These are phyloP conservation scores for Lepilemur septentrionalis DNA, from an alignment of 2,797 vertebrate genomes.

Conservation along the genomic window DNA sequence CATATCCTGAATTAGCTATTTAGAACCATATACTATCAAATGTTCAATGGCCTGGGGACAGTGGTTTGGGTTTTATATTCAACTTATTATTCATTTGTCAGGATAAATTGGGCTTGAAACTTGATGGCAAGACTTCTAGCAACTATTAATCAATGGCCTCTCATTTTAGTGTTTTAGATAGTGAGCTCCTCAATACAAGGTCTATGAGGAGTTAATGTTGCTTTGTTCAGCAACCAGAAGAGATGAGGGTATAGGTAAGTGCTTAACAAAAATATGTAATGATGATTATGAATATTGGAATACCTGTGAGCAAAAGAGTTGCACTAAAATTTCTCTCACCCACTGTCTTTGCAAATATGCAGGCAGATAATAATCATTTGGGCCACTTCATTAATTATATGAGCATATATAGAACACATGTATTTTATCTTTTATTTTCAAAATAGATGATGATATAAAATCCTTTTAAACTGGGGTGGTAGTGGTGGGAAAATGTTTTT, in stretches of 20 bases:
- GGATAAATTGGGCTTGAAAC: slow-evolving; percentile 55
- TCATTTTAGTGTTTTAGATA: slow-evolving; percentile 16
- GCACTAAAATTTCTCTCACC: not conserved
- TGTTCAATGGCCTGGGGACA: slow-evolving; percentile 51
- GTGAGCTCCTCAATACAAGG: not conserved
- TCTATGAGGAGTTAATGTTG: not conserved
- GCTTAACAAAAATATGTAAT: not conserved
- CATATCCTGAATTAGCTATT: slow-evolving; percentile 27
- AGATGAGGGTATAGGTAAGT: not conserved
- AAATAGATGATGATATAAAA: not conserved
- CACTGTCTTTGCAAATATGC: not conserved
- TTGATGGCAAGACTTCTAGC: slow-evolving; percentile 21
- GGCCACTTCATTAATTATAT: not conserved
- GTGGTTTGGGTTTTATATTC: slow-evolving; percentile 52
- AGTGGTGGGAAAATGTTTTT: not conserved
- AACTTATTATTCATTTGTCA: slow-evolving; percentile 44
- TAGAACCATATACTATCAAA: slow-evolving; percentile 9
- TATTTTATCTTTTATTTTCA: slow-evolving; percentile 30
- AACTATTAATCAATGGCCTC: slow-evolving; percentile 7
- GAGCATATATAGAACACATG: not conserved
- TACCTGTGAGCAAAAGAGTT: not conserved
- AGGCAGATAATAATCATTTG: not conserved
- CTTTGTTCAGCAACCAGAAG: not conserved
- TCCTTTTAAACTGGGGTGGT: not conserved
- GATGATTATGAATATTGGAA: not conserved